Percentiles rank a stretch among this genome's conserved stretches.
Evolutionary conservation across 2,113 vertebrate species (phyloP).

Genomic region (Australoheros scitulus): DNA sequence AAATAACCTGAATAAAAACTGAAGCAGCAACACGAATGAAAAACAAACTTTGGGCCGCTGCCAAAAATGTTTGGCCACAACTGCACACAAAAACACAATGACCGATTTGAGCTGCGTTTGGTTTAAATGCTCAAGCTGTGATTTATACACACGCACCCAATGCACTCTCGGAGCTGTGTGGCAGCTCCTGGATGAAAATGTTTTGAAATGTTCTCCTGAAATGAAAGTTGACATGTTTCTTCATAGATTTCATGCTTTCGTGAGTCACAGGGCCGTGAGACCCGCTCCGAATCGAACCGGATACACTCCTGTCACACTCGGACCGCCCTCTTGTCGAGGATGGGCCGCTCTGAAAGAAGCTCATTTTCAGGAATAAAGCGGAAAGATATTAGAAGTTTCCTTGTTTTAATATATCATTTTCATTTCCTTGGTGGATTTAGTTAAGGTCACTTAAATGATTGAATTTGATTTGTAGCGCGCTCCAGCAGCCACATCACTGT

Average conservation of each 20-base stretch:
- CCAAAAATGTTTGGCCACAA: background rate
- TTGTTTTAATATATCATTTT: conserved; percentile 42
- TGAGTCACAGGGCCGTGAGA: conserved; percentile 4
- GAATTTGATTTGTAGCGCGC: conserved; percentile 48
- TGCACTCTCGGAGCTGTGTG: background rate
- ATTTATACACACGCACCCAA: background rate
- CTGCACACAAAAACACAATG: background rate
- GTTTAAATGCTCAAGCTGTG: conserved; percentile 15
- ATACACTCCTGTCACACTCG: background rate
- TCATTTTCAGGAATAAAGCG: conserved; percentile 27
- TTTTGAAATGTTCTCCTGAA: conserved; percentile 27
- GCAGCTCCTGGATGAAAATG: background rate
- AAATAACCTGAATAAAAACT: background rate
- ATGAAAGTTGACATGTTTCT: conserved; percentile 14
- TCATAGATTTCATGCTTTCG: conserved; percentile 2
- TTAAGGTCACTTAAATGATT: conserved; percentile 46
- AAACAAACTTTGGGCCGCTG: background rate
- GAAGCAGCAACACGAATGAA: background rate
- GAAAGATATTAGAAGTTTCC: conserved; percentile 31
- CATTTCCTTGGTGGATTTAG: conserved; percentile 43
- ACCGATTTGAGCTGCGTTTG: background rate
- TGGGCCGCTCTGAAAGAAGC: background rate
- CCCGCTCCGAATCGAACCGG: conserved; percentile 6
- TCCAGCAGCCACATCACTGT: conserved; percentile 38
- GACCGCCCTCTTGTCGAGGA: background rate